Evolutionary conservation across 2,797 vertebrate species (phyloP), one percentile per base, ranked within the genome.

Genomic region (Aldrovandia affinis): DNA sequence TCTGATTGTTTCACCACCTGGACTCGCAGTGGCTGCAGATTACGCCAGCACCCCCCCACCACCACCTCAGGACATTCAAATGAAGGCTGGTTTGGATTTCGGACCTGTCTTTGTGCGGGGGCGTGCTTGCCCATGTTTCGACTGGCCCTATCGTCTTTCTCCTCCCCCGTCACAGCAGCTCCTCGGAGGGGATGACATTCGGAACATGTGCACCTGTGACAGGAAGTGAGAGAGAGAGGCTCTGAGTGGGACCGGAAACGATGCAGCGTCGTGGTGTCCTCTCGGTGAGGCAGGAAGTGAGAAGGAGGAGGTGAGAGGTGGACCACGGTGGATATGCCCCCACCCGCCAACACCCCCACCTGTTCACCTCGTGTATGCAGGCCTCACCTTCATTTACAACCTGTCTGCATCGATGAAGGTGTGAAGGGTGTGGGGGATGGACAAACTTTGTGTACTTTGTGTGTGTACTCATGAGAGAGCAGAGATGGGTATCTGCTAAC

Each of bases 1-100:
- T 93, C 92, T 91, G 90, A 95, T 95, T 95, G 94, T 96, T 96
- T 94, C 89, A 91, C 93, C 94, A 95, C 96, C 95, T 95, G 94
- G 91, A 93, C 93, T 90, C 87, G 80, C 87, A 82, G 88, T 33
- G 78, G 91, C 88, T 88, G 89, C 90, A 93, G 92, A 94, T 94
- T 94, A 94, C 90, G 90, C 89, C 91, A 89, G 90, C 90, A 89
- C 91, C 89, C 91, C 90, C 90, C 91, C 92, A 91, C 93, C 80
- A 77, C 57, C 75, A 83, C 81, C 22, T 57, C 78, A 70, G 79
- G 63, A 80, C 83, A 61, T 83, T 81, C 54, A 83, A 44, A 54
- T 70, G 92, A 93, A 92, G 92, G 89, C 91, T 2, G 47, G 91
- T 87, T 95, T 92, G 78, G 82, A 90, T 96, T 96, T 93, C 94